Percentiles rank a stretch among this genome's conserved stretches.
Evolutionary conservation across 2,888 invertebrate species (phyloP).

Genomic region (Mayetiola destructor): DNA sequence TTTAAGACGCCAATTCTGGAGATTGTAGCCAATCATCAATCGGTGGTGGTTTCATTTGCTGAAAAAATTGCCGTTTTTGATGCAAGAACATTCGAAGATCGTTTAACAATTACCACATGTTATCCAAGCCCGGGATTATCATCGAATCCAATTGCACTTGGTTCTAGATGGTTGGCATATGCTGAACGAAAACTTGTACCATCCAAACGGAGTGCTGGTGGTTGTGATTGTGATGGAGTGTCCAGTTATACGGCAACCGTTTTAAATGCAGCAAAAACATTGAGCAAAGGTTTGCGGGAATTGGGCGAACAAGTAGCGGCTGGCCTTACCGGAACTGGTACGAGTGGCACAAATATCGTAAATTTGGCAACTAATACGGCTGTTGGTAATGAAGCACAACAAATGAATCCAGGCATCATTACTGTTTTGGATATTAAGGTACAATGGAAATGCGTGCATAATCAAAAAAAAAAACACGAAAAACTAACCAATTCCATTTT

Average conservation of each 20-base stretch:
- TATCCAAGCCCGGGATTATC: constrained; percentile 61
- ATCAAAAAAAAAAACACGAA: no score
- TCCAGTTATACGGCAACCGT: constrained; percentile 86
- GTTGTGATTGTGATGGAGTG: constrained; percentile 71
- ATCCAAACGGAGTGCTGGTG: constrained; percentile 65
- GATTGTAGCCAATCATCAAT: constrained; percentile 75
- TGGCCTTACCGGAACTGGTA: constrained; percentile 59
- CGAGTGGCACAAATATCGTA: constrained; percentile 25
- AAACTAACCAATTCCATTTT: not conserved
- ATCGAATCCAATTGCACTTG: constrained; percentile 72
- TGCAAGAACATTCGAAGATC: constrained; percentile 72
- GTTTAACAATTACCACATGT: constrained; percentile 76
- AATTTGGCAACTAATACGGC: constrained; percentile 26
- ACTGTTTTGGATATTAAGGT: constrained; percentile 77
- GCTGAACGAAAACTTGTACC: constrained; percentile 75
- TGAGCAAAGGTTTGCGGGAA: constrained; percentile 79
- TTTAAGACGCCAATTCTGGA: constrained; percentile 83
- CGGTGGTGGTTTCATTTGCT: constrained; percentile 73
- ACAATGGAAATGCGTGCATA: constrained; percentile 18
- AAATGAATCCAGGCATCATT: constrained; percentile 73
- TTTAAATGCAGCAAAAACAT: constrained; percentile 84
- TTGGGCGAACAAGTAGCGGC: constrained; percentile 85
- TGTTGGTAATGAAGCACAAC: constrained; percentile 43
- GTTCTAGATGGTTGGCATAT: constrained; percentile 70
- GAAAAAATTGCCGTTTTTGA: constrained; percentile 87